These are phyloP conservation scores for Pipra filicauda DNA, from an alignment of 2,113 vertebrate species.

Conservation along the genomic window DNA sequence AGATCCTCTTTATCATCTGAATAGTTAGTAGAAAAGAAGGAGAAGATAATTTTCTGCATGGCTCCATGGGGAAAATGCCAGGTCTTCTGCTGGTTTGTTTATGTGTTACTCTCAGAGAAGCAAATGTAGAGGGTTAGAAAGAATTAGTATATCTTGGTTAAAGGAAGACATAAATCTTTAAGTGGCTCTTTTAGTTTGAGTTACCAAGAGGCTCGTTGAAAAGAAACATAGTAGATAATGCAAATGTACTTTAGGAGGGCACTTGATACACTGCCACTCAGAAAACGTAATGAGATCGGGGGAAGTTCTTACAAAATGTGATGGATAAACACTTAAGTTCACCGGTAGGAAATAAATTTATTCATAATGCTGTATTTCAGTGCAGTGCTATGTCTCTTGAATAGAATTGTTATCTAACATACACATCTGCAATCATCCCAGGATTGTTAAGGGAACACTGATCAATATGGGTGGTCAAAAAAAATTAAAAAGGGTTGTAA, in stretches of 20 bases:
- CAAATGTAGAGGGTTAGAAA: neutral
- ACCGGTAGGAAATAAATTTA: slow-evolving; percentile 9
- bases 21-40: neutral
- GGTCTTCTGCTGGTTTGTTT: neutral
- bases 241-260: neutral
- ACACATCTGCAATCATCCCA: neutral
- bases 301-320: slow-evolving; percentile 15
- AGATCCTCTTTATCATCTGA: slow-evolving; percentile 15
- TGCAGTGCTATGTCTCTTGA: neutral
- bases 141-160: neutral
- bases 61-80: neutral
- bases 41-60: neutral
- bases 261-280: neutral
- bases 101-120: neutral
- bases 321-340: slow-evolving; percentile 31
- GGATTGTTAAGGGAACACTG: neutral
- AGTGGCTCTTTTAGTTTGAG: neutral
- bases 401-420: neutral
- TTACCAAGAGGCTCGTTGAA: neutral
- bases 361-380: neutral
- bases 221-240: neutral
- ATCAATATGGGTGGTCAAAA: neutral
- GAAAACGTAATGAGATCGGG: neutral
- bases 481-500: neutral
- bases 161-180: neutral